Conservation (phyloP, 2,797 vertebrate genomes). For the Linurgus olivaceus region DNA sequence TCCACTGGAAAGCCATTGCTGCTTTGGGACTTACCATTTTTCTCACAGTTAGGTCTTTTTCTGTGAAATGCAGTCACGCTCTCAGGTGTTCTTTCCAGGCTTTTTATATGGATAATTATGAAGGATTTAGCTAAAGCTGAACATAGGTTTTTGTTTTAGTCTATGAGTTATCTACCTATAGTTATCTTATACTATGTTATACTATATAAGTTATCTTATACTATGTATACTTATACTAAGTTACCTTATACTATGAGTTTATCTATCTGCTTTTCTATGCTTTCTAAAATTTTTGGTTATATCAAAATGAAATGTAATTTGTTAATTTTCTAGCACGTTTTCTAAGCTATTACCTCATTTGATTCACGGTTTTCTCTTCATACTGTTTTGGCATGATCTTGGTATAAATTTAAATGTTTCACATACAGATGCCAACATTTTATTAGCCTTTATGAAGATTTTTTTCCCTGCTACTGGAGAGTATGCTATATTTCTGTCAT, state of each 20-base stretch:
- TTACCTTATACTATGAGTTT: neutral
- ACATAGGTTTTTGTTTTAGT: neutral
- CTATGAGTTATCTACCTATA: neutral
- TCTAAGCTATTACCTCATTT: neutral
- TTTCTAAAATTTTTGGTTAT: neutral
- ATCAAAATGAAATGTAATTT: neutral
- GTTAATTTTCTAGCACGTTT: neutral
- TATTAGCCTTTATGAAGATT: conserved; percentile 1
- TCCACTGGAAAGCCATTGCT: neutral
- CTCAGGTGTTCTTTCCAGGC: neutral
- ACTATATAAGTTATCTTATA: too few species aligned
- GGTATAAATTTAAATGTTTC: neutral
- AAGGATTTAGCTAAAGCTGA: neutral
- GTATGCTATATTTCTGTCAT: neutral
- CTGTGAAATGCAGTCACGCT: neutral
- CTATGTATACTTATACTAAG: too few species aligned
- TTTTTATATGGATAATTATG: neutral
- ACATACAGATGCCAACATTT: neutral
- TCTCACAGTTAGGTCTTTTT: neutral
- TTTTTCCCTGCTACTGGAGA: neutral
- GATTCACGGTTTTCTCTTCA: neutral
- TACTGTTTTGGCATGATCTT: neutral
- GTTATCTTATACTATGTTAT: neutral
- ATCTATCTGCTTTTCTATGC: neutral
- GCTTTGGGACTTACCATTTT: neutral